Evolutionary conservation across 1,140 invertebrate genomes (phyloP).

Genomic region (Propsilocerus akamusi): DNA sequence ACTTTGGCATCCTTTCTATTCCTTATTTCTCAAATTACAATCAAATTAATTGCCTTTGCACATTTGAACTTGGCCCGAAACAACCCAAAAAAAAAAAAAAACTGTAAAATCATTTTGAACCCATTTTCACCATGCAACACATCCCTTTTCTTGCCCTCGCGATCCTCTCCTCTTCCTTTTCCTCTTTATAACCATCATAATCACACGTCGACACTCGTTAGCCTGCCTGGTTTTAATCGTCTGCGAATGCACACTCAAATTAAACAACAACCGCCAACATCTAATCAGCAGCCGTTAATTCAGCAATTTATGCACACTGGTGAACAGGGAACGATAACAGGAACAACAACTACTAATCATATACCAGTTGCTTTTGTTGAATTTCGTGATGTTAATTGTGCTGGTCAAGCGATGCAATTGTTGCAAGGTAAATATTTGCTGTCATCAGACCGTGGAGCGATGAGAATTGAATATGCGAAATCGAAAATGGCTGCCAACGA

Average conservation of each 20-base stretch:
- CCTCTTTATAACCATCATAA: neutral
- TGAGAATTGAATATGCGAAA: slow-evolving; percentile 96
- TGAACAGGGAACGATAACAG: slow-evolving; percentile 1
- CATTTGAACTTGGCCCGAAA: neutral
- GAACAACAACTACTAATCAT: slow-evolving; percentile 5
- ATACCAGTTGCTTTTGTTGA: slow-evolving; percentile 85
- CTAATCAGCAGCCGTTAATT: neutral
- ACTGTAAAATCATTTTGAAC: neutral
- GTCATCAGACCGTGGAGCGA: slow-evolving; percentile 85
- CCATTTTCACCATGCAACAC: neutral
- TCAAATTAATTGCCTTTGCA: neutral
- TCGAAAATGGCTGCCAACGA: slow-evolving; percentile 80
- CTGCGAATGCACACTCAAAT: slow-evolving; percentile 93
- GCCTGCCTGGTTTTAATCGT: slow-evolving; percentile 91
- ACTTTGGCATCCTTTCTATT: neutral
- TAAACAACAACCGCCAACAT: slow-evolving; percentile 21
- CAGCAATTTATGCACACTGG: neutral
- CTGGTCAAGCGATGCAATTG: slow-evolving; percentile 73
- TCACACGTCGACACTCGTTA: slow-evolving; percentile 33
- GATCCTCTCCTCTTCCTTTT: neutral
- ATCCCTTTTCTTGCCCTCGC: neutral
- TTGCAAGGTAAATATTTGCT: slow-evolving; percentile 88
- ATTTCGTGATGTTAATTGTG: slow-evolving; percentile 79
- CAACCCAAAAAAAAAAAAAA: neutral
- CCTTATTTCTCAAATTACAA: no score